phyloP scores from a whole-genome alignment of 2,113 vertebrate genomes.

The Lates calcarifer region DNA sequence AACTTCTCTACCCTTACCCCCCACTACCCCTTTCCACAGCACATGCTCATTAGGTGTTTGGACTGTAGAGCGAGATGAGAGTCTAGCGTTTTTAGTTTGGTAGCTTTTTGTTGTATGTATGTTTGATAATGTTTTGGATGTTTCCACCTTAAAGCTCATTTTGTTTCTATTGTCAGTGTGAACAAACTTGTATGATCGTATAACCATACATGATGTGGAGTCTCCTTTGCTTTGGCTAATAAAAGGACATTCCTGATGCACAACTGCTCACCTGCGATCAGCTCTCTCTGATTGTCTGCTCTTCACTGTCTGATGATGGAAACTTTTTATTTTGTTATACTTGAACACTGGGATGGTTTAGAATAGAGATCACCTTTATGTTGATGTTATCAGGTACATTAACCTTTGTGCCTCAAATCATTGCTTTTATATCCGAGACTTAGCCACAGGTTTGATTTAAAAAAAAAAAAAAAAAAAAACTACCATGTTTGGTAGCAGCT shows the following conservation, averaged over 20 bases:
- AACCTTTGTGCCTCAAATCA: neutral
- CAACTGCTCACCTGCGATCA: constrained; percentile 58
- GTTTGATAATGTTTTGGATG: constrained; percentile 75
- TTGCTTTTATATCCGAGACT: neutral
- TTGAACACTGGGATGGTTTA: constrained; percentile 5
- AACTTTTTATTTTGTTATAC: constrained; percentile 15
- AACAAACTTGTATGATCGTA: constrained; percentile 81
- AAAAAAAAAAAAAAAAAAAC: neutral
- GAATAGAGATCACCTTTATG: constrained; percentile 7
- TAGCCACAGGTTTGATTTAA: neutral
- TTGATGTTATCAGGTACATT: constrained; percentile 2
- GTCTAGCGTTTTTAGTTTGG: constrained; percentile 67
- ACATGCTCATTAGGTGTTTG: constrained; percentile 55
- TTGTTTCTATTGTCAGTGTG: constrained; percentile 85
- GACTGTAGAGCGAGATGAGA: constrained; percentile 57
- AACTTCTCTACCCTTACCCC: neutral
- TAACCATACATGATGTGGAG: constrained; percentile 67
- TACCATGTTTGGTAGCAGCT: neutral
- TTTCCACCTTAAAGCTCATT: constrained; percentile 63
- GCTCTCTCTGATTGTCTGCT: constrained; percentile 65
- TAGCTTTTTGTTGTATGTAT: constrained; percentile 73
- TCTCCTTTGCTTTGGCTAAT: constrained; percentile 92
- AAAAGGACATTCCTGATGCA: constrained; percentile 89
- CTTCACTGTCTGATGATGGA: constrained; percentile 54
- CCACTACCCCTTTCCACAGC: constrained; percentile 15